Conservation (phyloP, 2,888 invertebrate genomes). For the Leuctra nigra region DNA sequence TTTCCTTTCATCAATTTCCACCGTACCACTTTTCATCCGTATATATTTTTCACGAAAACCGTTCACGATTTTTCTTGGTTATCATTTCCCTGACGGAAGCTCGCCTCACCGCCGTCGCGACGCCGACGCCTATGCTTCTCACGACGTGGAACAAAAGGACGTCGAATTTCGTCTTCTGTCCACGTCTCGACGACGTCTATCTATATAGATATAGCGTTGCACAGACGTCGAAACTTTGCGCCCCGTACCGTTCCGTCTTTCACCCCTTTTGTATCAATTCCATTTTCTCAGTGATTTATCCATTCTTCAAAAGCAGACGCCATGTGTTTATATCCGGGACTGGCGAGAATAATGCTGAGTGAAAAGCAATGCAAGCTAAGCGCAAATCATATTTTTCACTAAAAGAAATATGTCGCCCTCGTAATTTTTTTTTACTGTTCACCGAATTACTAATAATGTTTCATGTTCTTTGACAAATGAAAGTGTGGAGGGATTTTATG, state of each 20-base stretch:
- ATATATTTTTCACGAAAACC: slow-evolving; percentile 2
- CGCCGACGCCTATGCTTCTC: no score
- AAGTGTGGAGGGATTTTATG: no score
- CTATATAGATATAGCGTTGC: no score
- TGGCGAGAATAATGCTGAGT: slow-evolving; percentile 6
- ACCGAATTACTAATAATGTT: no score
- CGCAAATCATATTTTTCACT: no score
- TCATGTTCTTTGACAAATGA: no score
- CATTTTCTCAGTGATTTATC: slow-evolving; percentile 19
- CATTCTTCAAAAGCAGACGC: slow-evolving; percentile 5
- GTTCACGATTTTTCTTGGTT: slow-evolving; percentile 11
- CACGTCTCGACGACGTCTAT: slow-evolving; percentile 14
- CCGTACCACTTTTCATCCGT: neutral
- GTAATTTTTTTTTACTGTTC: no score
- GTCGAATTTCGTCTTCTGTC: slow-evolving; percentile 9
- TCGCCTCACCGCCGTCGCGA: neutral
- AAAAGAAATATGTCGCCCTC: no score
- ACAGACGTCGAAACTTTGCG: slow-evolving; percentile 20
- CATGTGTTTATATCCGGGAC: slow-evolving; percentile 9
- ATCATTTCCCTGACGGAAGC: slow-evolving; percentile 13
- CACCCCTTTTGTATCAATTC: slow-evolving; percentile 23
- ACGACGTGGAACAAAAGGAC: slow-evolving; percentile 4
- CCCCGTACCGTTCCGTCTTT: slow-evolving; percentile 7
- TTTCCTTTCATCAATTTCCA: no score
- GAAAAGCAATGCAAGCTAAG: neutral